Conservation (phyloP, 2,888 invertebrate species). For the Odontocerum albicorne region DNA sequence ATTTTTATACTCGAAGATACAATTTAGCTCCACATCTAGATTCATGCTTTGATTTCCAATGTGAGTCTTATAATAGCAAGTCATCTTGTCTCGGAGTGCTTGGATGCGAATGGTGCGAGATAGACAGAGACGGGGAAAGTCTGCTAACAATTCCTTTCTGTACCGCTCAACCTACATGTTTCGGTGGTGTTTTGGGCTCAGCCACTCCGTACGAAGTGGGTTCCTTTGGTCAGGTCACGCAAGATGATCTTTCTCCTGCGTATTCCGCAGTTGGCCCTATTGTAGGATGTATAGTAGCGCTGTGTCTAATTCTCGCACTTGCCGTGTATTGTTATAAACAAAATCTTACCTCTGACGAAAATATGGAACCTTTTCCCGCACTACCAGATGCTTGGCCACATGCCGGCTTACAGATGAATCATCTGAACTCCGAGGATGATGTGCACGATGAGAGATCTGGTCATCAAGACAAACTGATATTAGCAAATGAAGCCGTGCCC, state of each 20-base stretch:
- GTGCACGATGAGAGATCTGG: conserved; percentile 63
- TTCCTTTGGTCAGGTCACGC: conserved; percentile 54
- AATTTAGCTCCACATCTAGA: conserved; percentile 59
- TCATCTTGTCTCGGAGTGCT: conserved; percentile 71
- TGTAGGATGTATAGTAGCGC: conserved; percentile 81
- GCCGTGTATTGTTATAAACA: conserved; percentile 84
- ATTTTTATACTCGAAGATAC: conserved; percentile 38
- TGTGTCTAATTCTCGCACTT: conserved; percentile 78
- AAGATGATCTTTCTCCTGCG: conserved; percentile 51
- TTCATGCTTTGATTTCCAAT: conserved; percentile 68
- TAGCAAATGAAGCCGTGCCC: conserved; percentile 62
- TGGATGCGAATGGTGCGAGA: conserved; percentile 91
- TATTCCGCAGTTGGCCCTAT: conserved; percentile 85
- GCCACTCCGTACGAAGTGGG: conserved; percentile 81
- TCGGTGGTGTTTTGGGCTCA: conserved; percentile 83
- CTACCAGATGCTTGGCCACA: conserved; percentile 56
- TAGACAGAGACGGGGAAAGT: conserved; percentile 74
- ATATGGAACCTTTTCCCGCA: conserved; percentile 52
- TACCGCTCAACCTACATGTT: conserved; percentile 78
- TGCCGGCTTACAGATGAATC: conserved; percentile 69
- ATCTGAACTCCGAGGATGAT: conserved; percentile 70
- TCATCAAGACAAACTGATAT: conserved; percentile 66
- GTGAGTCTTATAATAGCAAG: conserved; percentile 65
- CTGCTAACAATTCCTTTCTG: conserved; percentile 74
- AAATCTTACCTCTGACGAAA: conserved; percentile 56